Percentiles rank a stretch among this genome's conserved stretches.
Evolutionary conservation across 2,113 vertebrate genomes (phyloP).

Genomic region (Aphyosemion australe): DNA sequence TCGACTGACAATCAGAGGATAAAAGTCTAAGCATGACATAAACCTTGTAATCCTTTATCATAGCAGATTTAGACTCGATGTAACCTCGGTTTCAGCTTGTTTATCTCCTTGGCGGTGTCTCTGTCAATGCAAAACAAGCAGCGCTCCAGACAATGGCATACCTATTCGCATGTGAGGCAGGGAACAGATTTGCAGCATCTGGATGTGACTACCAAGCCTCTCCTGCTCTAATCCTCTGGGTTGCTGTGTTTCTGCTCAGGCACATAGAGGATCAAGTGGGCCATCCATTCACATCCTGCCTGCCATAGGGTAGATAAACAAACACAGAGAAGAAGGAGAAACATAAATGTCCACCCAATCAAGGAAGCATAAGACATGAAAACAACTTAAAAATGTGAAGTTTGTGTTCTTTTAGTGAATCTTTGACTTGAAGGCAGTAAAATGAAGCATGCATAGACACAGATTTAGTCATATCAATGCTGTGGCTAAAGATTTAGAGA

Average conservation of each 20-base stretch:
- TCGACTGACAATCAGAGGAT: conserved; percentile 70
- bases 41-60: conserved; percentile 75
- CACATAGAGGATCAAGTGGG: conserved; percentile 50
- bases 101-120: conserved; percentile 55
- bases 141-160: conserved; percentile 55
- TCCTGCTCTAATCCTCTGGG: conserved; percentile 58
- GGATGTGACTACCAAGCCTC: conserved; percentile 59
- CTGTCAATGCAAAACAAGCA: conserved; percentile 60
- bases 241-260: conserved; percentile 54
- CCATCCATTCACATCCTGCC: conserved; percentile 58
- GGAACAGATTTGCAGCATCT: conserved; percentile 67
- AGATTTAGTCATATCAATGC: too few species aligned
- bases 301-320: conserved; percentile 60
- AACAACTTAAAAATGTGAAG: background rate
- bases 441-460: too few species aligned
- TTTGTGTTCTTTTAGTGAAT: background rate
- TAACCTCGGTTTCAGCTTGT: conserved; percentile 55
- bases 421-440: too few species aligned
- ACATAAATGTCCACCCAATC: conserved; percentile 19
- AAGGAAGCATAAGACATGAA: conserved; percentile 7
- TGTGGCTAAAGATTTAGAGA: too few species aligned
- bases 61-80: conserved; percentile 56
- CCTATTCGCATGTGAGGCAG: conserved; percentile 64
- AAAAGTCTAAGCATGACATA: conserved; percentile 62
- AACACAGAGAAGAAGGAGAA: conserved; percentile 10